Evolutionary conservation across 1,140 invertebrate species (phyloP).

Genomic region (Epicauta chinensis): DNA sequence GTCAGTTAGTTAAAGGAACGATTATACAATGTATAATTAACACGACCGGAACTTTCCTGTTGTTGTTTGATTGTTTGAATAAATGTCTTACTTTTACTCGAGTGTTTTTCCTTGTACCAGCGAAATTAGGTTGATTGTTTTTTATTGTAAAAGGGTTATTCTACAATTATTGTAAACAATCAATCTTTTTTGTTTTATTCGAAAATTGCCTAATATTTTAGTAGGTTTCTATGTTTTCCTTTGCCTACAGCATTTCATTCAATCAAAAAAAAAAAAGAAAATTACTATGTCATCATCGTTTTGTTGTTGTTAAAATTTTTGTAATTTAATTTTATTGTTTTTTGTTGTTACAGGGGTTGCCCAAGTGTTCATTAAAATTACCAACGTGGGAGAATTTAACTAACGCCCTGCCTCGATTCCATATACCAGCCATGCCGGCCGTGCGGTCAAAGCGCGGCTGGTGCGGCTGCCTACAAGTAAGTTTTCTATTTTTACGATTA

Average conservation of each 20-base stretch:
- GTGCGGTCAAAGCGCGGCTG: constrained; percentile 51
- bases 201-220: no score
- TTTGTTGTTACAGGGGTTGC: constrained; percentile 37
- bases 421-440: constrained; percentile 49
- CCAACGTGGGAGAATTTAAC: constrained; percentile 41
- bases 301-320: neutral
- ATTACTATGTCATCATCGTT: no score
- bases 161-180: no score
- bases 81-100: neutral
- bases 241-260: neutral
- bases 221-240: constrained; percentile 17
- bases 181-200: no score
- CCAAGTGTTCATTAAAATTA: constrained; percentile 41
- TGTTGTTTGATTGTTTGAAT: neutral
- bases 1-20: no score
- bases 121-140: neutral
- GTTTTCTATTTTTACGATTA: constrained; percentile 14
- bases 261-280: neutral
- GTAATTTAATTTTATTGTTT: neutral
- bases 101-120: neutral
- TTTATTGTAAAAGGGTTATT: neutral
- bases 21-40: no score
- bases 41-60: neutral
- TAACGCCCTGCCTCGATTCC: constrained; percentile 42
- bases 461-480: constrained; percentile 57